Evolutionary conservation across 2,888 invertebrate species (phyloP).

Genomic region (Balanococcus diminutus): DNA sequence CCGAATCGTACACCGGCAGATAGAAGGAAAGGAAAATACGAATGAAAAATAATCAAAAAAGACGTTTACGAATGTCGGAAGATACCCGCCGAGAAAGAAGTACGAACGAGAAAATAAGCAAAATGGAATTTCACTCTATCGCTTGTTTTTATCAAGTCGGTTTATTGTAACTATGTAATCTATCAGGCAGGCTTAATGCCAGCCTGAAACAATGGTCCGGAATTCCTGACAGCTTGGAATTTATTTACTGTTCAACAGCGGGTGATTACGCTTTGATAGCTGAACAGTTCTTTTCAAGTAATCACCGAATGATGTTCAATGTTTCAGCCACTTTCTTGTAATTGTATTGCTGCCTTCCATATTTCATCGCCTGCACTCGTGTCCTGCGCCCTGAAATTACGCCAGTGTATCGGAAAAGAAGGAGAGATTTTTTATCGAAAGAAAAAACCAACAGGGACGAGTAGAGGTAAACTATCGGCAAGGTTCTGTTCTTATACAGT

Average conservation of each 20-base stretch:
- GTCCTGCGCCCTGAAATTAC: not conserved
- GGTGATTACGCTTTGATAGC: slow-evolving; percentile 45
- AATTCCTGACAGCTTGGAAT: slow-evolving; percentile 52
- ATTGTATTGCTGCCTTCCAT: slow-evolving; percentile 41
- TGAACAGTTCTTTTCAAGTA: slow-evolving; percentile 41
- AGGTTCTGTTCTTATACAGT: not conserved
- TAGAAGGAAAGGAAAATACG: not conserved
- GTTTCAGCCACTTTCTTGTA: slow-evolving; percentile 52
- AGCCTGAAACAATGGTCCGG: slow-evolving; percentile 34
- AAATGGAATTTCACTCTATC: slow-evolving; percentile 51
- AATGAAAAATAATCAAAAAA: slow-evolving; percentile 42
- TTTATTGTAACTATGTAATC: slow-evolving; percentile 53
- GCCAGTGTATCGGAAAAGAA: not conserved
- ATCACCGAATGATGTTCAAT: slow-evolving; percentile 53
- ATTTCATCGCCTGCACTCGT: slow-evolving; percentile 11
- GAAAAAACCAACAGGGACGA: not conserved
- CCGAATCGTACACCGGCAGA: not conserved
- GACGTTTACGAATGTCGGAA: slow-evolving; percentile 39
- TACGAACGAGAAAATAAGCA: slow-evolving; percentile 31
- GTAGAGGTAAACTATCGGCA: not conserved
- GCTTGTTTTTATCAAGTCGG: slow-evolving; percentile 52
- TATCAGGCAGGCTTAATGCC: slow-evolving; percentile 51
- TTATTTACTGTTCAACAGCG: slow-evolving; percentile 51
- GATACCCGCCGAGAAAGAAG: slow-evolving; percentile 39
- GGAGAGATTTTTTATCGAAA: not conserved